phyloP scores from a whole-genome alignment of 2,113 vertebrate genomes.

The Nansenia antarctica region DNA sequence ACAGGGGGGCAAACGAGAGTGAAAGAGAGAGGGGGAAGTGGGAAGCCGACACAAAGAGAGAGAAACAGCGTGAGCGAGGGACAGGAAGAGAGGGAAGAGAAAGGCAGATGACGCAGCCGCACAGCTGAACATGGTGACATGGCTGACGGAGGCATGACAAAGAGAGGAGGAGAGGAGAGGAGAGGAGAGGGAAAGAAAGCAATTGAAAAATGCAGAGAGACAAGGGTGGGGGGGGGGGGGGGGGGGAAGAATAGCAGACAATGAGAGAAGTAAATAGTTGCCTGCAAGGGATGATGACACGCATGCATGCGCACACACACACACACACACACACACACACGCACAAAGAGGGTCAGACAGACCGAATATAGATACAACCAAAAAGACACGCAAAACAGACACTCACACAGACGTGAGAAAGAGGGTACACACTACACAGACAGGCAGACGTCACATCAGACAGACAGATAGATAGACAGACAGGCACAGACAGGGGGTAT shows the following conservation, averaged over 20 bases:
- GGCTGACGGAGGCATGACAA: background rate
- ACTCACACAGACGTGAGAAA: slow-evolving; percentile 2
- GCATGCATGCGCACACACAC: background rate
- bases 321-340: slow-evolving; percentile 1
- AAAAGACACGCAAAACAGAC: no score
- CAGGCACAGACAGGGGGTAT: no score
- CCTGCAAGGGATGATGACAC: slow-evolving; percentile 8
- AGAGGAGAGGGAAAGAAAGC: background rate
- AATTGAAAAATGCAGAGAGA: background rate
- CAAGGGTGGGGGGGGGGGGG: background rate
- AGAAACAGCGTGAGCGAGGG: slow-evolving; percentile 15
- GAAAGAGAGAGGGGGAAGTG: background rate
- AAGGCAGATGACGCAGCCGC: slow-evolving; percentile 22
- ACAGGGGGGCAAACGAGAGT: background rate
- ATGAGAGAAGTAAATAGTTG: background rate
- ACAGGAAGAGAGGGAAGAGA: slow-evolving; percentile 62
- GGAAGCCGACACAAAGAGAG: background rate
- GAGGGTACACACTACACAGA: background rate
- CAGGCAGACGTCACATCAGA: no score
- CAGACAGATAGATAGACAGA: no score
- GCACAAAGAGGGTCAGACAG: background rate
- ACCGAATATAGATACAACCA: no score
- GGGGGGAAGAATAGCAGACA: background rate
- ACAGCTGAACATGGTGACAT: background rate
- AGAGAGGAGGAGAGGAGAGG: background rate